These are phyloP conservation scores for Diadophis punctatus DNA, from an alignment of 2,113 vertebrate species.

Conservation along the genomic window DNA sequence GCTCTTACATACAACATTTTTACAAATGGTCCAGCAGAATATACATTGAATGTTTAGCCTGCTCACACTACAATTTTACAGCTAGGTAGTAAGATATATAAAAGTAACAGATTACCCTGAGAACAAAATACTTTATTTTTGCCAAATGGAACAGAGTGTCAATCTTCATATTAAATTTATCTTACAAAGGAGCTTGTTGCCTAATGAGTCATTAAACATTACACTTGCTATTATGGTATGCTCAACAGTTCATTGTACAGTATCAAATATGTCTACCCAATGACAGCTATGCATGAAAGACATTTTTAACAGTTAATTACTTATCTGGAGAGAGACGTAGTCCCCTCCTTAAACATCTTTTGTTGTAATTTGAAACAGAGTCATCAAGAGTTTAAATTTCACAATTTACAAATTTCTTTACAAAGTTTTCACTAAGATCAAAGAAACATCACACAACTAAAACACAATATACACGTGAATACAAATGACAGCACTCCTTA, in stretches of 20 bases:
- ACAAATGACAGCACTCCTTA: neutral
- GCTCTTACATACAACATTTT: conserved; percentile 26
- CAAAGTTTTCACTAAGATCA: neutral
- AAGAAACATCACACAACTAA: neutral
- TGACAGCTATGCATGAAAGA: conserved; percentile 4
- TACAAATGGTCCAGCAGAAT: conserved; percentile 14
- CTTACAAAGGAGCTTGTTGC: neutral
- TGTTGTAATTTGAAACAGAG: neutral
- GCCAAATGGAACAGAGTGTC: neutral
- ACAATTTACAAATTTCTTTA: neutral
- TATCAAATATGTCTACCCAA: neutral
- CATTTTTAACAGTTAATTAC: neutral
- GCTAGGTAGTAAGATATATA: neutral
- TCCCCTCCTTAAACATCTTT: neutral
- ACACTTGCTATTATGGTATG: neutral
- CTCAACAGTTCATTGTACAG: neutral
- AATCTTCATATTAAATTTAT: neutral
- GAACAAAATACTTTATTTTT: neutral
- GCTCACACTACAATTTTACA: conserved; percentile 10
- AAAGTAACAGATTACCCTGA: neutral
- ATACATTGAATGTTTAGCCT: conserved; percentile 15
- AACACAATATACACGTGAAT: neutral
- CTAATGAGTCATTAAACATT: conserved; percentile 5
- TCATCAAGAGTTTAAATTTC: neutral
- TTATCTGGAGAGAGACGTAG: conserved; percentile 4